Evolutionary conservation across 2,113 vertebrate species (phyloP).

Genomic region (Brachionichthys hirsutus): DNA sequence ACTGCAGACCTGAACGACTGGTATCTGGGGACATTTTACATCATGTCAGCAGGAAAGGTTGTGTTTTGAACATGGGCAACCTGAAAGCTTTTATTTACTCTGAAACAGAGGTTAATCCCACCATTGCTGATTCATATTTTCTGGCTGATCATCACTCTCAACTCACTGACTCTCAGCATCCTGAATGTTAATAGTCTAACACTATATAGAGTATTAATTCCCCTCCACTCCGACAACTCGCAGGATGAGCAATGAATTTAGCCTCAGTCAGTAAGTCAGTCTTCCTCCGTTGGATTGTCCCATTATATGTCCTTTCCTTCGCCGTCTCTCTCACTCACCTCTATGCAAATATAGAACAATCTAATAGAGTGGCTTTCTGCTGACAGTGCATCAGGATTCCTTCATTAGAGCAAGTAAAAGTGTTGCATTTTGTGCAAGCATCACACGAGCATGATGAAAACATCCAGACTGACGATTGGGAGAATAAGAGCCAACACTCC

Average conservation of each 20-base stretch:
- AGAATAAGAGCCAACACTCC: slow-evolving; percentile 1
- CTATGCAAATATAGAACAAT: not conserved
- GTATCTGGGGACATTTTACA: not conserved
- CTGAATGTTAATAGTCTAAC: too few relatives aligned
- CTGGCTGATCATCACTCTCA: not conserved
- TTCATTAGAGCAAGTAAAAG: slow-evolving; percentile 17
- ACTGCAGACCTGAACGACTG: too few relatives aligned
- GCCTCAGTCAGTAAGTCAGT: too few relatives aligned
- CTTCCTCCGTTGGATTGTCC: too few relatives aligned
- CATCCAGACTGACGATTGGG: slow-evolving; percentile 29
- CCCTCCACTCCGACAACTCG: not conserved
- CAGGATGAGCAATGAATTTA: too few relatives aligned
- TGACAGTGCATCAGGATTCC: slow-evolving; percentile 15
- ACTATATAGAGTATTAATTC: too few relatives aligned
- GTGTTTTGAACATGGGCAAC: not conserved
- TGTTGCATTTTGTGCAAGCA: not conserved
- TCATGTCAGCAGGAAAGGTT: not conserved
- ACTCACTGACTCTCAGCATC: too few relatives aligned
- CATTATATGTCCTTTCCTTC: too few relatives aligned
- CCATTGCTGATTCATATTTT: slow-evolving; percentile 9
- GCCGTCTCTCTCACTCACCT: too few relatives aligned
- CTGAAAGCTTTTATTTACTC: not conserved
- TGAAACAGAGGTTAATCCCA: slow-evolving; percentile 1
- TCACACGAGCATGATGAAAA: slow-evolving; percentile 22
- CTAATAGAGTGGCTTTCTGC: not conserved